Percentiles rank a stretch among this genome's conserved stretches.
Conservation (phyloP, 2,113 vertebrate genomes). For the Cottus gobio region DNA sequence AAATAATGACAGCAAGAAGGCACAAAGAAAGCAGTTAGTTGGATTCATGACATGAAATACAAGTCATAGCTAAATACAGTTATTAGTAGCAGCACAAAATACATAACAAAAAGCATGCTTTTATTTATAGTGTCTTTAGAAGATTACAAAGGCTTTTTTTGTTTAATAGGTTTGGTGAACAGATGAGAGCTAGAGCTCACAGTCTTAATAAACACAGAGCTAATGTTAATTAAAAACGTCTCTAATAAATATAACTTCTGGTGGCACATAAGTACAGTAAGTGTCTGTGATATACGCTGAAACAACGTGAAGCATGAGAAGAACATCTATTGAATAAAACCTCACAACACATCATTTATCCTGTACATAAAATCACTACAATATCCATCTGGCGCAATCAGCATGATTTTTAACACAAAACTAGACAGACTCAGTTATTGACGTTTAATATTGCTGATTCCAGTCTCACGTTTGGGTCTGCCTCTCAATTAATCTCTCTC, state of each 20-base stretch:
- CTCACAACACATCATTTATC: constrained; percentile 22
- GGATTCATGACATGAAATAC: background rate
- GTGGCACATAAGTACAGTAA: background rate
- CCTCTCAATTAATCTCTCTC: constrained; percentile 3
- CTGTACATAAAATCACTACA: constrained; percentile 1
- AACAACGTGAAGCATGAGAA: background rate
- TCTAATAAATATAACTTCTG: background rate
- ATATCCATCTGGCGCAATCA: constrained; percentile 35
- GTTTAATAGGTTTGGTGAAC: background rate
- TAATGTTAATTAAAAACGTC: background rate
- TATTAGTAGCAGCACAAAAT: background rate
- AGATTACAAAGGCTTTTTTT: constrained; percentile 5
- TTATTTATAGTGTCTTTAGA: background rate
- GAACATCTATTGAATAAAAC: background rate
- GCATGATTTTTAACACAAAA: constrained; percentile 17
- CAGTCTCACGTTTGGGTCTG: background rate
- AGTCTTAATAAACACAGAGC: background rate
- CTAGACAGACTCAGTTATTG: constrained; percentile 7
- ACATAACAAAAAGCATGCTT: background rate
- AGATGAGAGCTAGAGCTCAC: background rate
- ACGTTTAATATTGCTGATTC: constrained; percentile 31
- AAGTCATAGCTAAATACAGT: background rate
- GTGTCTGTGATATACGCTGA: background rate
- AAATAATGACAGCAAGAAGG: background rate
- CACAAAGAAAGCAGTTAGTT: background rate